These are phyloP conservation scores for Cotesia chilonis DNA, from an alignment of 1,140 invertebrate species.

Conservation along the genomic window DNA sequence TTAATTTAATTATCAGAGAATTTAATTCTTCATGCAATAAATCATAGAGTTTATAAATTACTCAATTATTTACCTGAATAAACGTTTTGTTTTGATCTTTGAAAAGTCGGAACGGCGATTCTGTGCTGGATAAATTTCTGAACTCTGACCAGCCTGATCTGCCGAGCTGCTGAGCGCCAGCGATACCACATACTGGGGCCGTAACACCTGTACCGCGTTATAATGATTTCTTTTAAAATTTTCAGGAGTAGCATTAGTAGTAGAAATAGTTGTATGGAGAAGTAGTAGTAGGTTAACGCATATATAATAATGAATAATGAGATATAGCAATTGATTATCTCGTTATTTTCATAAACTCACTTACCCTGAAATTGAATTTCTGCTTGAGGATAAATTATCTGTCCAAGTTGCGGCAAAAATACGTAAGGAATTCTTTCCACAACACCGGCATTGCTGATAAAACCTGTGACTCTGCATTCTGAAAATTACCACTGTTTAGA, in stretches of 20 bases:
- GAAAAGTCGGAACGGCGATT: constrained; percentile 82
- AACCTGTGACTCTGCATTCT: constrained; percentile 85
- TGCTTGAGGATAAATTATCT: constrained; percentile 86
- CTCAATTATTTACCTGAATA: constrained; percentile 70
- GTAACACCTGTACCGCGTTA: constrained; percentile 69
- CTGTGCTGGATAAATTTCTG: constrained; percentile 76
- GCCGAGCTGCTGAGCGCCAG: constrained; percentile 81
- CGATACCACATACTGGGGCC: constrained; percentile 86
- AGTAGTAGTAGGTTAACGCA: constrained; percentile 3
- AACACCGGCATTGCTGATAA: constrained; percentile 76
- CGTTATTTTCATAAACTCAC: constrained; percentile 43
- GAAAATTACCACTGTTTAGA: constrained; percentile 55
- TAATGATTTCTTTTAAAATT: too few species aligned
- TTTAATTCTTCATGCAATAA: background rate
- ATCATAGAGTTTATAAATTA: background rate
- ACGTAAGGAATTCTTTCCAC: constrained; percentile 84
- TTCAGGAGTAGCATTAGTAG: too few species aligned
- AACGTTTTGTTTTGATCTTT: constrained; percentile 82
- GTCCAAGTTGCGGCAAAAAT: constrained; percentile 82
- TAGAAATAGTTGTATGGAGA: too few species aligned
- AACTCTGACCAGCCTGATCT: constrained; percentile 79
- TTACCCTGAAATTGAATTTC: constrained; percentile 85
- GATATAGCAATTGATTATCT: constrained; percentile 27
- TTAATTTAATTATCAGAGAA: constrained; percentile 14
- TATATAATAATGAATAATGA: constrained; percentile 19